Evolutionary conservation across 2,888 invertebrate species (phyloP), one percentile per base, ranked within the genome.

Genomic region (Orchesella flavescens): DNA sequence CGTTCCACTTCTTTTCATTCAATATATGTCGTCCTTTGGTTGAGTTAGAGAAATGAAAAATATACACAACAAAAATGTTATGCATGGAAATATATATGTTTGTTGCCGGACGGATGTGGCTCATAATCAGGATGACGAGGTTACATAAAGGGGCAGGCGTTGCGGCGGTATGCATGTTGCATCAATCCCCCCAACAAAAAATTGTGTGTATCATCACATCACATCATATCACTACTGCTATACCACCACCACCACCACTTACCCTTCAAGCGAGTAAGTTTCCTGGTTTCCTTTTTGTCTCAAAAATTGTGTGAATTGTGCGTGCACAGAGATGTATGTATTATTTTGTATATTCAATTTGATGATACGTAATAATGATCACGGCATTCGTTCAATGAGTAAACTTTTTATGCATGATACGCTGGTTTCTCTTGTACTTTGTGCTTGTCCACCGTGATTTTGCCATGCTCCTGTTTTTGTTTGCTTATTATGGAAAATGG

Each of bases 1-100:
- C 83, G 83, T 77, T 83, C 83, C 83, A 83, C 83, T 83, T 83
- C 77, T 83, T 68, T 66, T 78, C 83, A 73, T 75, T 83, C 78
- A 77, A 83, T 78, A n/a, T n/a, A n/a, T n/a, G n/a, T n/a, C n/a
- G n/a, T n/a, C n/a, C n/a, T n/a, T n/a, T n/a, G 72, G 74, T 65
- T 9, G 5, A 24, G 34, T 43, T 55, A 71, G 13, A n/a, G n/a
- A 43, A 46, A 15, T 44, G 19, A 68, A 68, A 53, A 66, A 9
- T 21, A 17, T 21, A 17, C 59, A 59, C 12, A 65, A 65, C 23
- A 76, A 76, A 75, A 66, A 23, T 43, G 57, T n/a, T 44, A 46
- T 46, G 46, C 59, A 77, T 5, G 57, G 23, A 53, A 79, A 53
- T 44, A 63, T 72, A 65, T 17, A 49, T 53, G 10, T 21, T 9